Percentiles rank a stretch among this genome's conserved stretches.
Conservation (phyloP, 2,888 invertebrate species). For the Geotrupes spiniger region DNA sequence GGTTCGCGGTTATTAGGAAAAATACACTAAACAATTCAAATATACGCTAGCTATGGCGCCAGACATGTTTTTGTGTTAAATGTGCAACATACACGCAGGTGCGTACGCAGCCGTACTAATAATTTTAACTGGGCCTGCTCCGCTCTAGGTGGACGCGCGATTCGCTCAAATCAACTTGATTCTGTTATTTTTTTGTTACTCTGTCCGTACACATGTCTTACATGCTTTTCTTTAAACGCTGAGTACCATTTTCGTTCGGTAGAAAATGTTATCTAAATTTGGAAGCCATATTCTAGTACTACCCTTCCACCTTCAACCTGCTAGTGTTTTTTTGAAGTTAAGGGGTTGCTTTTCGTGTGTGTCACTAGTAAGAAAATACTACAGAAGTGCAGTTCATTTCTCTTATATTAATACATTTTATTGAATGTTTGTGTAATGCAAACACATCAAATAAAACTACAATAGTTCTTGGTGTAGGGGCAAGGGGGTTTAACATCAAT, state of each 20-base stretch:
- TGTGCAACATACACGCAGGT: slow-evolving; percentile 75
- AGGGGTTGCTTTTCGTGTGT: slow-evolving; percentile 5
- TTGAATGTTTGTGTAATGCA: too few relatives aligned
- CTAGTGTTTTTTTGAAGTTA: slow-evolving; percentile 2
- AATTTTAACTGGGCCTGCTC: slow-evolving; percentile 88
- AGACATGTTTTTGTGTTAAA: slow-evolving; percentile 51
- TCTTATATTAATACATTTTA: too few relatives aligned
- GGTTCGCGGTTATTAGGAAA: slow-evolving; percentile 38
- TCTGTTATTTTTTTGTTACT: slow-evolving; percentile 33
- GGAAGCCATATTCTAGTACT: slow-evolving; percentile 35
- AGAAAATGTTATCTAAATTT: slow-evolving; percentile 21
- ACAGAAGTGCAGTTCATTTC: too few relatives aligned
- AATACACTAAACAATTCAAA: slow-evolving; percentile 37
- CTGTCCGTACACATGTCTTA: slow-evolving; percentile 20
- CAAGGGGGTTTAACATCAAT: slow-evolving; percentile 45
- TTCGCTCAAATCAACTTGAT: slow-evolving; percentile 42
- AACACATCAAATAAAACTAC: too few relatives aligned
- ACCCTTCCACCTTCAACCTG: slow-evolving; percentile 1
- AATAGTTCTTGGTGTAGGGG: slow-evolving; percentile 29
- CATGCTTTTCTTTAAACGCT: slow-evolving; percentile 14
- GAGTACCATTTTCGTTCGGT: slow-evolving; percentile 11
- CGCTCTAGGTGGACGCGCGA: slow-evolving; percentile 50
- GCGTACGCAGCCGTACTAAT: slow-evolving; percentile 94
- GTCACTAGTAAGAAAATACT: too few relatives aligned
- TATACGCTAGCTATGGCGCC: slow-evolving; percentile 44